Evolutionary conservation across 2,113 vertebrate genomes (phyloP), one percentile per base, ranked within the genome.

Genomic region (Micromys minutus): DNA sequence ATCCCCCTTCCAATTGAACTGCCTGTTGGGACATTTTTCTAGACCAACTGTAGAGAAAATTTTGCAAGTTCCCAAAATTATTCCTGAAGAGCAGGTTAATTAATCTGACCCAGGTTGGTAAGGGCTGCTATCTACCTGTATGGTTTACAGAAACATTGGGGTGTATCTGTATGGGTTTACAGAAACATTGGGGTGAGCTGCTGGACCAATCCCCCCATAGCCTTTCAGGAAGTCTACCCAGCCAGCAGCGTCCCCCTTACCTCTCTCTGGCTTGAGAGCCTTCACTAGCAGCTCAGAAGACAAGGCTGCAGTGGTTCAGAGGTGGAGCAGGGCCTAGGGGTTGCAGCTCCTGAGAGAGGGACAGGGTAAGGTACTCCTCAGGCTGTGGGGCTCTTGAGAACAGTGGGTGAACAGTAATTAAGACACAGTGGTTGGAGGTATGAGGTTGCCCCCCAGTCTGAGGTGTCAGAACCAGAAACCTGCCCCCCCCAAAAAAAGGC

Each of bases 151-250:
- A 96, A 91, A 93, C 91, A 81, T 87, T 93, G 95, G 24, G 21
- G 22, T 29, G 77, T 97, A 85, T 97, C 94, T 97, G 94, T 98
- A 96, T 97, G 94, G 97, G n/a, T 88, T 93, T 89, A 96, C 94
- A 96, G 94, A 96, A 91, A 93, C 91, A 81, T 87, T 93, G 95
- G 24, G 21, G 22, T 29, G 77, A 80, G 93, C 67, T 71, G 88
- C 87, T 89, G 74, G 96, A 97, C 97, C 83, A 39, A 72, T 97
- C 93, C 98, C 97, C 98, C 96, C 81, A 97, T 97, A 97, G 91
- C 90, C 95, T 97, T 55, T 96, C 96, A 94, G 97, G 96, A 94
- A 95, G 16, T 31, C 24, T 47, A 96, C 61, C 4, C 75, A 93
- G 87, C 95, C 95, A 96, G 61, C 15, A 50, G 17, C 61, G 34